Base-by-base conservation (phyloP, 23 tunicate genomes). In the Ascidia mentula region DNA sequence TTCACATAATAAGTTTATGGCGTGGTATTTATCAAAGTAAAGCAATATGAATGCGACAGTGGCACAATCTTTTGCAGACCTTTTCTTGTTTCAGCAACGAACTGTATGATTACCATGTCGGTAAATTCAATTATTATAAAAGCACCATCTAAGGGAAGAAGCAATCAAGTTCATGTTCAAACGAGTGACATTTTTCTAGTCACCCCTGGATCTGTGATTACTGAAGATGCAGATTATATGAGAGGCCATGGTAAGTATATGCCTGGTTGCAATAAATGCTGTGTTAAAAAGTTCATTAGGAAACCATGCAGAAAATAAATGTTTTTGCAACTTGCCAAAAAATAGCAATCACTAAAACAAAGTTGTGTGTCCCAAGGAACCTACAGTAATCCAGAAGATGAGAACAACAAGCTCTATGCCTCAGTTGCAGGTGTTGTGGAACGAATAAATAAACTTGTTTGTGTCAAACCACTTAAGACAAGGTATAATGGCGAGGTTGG, bases 371-470 rank as follows among this genome's bases (percentile, higher is more conserved):
- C 37, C 37, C 6, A 32, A 87, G 92, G 92, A 30, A 87, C 92
- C 2, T 87, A 87, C 61, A 40, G 69, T 31, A 78, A 60, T 28
- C 72, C 80, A 13, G 84, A 59, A 77, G 90, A 74, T 24, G 85
- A 69, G 32, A 91, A 91, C 46, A 45, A 93, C 15, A 88, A 81
- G 45, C 76, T 96, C 12, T 82, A 72, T 79, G 84, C 99, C 35
- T 90, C 97, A 31, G 99, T 96, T 53, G 99, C 99, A 46, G 99
- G 99, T 0, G 89, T 92, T 46, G 92, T 96, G 13, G 99, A 96
- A 65, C 74, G 92, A 46, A 96, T 96, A 32, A 96, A 96, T 77
- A 96, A 96, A 71, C 73, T 96, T n/a, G 88, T 96, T 34, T 92
- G 97, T 69, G 99, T 96, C 20, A 69, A 86, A 59, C 90, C 99